A percentile compares a stretch with the other conserved stretches of the same genome.
Evolutionary conservation across 2,113 vertebrate genomes (phyloP).

Genomic region (Sceloporus undulatus): DNA sequence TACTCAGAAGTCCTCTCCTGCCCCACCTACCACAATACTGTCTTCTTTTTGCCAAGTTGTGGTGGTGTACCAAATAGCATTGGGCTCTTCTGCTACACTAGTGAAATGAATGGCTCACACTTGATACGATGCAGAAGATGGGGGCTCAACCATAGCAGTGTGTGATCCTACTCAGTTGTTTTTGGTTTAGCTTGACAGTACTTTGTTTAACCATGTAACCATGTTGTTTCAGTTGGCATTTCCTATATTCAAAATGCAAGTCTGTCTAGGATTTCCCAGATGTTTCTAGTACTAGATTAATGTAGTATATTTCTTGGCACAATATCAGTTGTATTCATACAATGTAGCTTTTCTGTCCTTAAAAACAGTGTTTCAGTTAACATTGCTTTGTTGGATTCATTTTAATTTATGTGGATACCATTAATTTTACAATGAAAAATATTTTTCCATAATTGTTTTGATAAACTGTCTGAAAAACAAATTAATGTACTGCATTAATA

Average conservation of each 20-base stretch:
- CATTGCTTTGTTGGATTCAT: conserved; percentile 55
- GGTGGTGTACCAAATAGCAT: background rate
- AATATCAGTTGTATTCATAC: conserved; percentile 46
- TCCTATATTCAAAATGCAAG: conserved; percentile 41
- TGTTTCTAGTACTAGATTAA: conserved; percentile 47
- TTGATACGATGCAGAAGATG: background rate
- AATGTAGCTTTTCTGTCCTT: conserved; percentile 55
- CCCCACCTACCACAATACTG: background rate
- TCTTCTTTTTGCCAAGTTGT: background rate
- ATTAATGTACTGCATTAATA: conserved; percentile 74
- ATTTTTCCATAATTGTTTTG: conserved; percentile 60
- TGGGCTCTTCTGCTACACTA: background rate
- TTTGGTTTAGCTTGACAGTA: background rate
- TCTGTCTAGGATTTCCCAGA: conserved; percentile 52
- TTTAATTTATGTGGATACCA: conserved; percentile 64
- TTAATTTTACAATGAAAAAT: conserved; percentile 65
- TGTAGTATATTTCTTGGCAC: conserved; percentile 29
- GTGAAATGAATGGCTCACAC: too few relatives aligned
- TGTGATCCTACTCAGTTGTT: background rate
- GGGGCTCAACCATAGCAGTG: conserved; percentile 3
- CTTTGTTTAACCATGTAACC: background rate
- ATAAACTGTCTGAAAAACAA: conserved; percentile 58
- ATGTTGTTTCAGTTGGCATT: conserved; percentile 56
- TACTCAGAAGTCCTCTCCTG: background rate
- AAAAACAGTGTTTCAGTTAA: conserved; percentile 54